Evolutionary conservation across 2,888 invertebrate species (phyloP).

Genomic region (Xestia rhomboidea): DNA sequence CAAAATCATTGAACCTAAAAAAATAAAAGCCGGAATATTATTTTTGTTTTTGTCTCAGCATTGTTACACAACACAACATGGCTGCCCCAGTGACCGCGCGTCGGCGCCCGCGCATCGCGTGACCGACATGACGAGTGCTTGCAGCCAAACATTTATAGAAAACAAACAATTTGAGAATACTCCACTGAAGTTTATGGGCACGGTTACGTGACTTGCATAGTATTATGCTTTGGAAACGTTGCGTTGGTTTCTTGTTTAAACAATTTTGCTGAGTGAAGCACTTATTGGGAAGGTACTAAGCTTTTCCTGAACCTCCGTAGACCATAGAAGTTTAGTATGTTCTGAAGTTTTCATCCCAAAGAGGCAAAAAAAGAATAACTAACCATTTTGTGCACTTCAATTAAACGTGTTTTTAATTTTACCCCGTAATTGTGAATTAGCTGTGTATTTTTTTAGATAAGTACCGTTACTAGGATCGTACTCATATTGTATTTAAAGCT

Average conservation of each 20-base stretch:
- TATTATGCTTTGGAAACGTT: conserved; percentile 19
- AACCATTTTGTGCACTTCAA: neutral
- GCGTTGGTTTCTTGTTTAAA: conserved; percentile 29
- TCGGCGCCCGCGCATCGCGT: conserved; percentile 61
- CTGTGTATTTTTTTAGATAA: neutral
- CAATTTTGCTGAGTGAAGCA: conserved; percentile 1
- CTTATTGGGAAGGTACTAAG: neutral
- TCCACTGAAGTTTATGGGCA: conserved; percentile 38
- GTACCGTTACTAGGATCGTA: neutral
- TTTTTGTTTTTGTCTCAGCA: conserved; percentile 40
- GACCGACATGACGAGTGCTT: conserved; percentile 54
- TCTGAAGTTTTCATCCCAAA: neutral
- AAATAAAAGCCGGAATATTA: conserved; percentile 37
- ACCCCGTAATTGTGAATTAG: neutral
- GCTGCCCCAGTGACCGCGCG: conserved; percentile 64
- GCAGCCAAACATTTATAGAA: conserved; percentile 50
- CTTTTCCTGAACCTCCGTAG: neutral
- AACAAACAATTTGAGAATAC: conserved; percentile 55
- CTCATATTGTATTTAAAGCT: neutral
- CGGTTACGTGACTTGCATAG: conserved; percentile 40
- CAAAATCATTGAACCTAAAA: conserved; percentile 40
- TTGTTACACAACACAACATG: conserved; percentile 51
- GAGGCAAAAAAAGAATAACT: neutral
- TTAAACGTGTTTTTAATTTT: neutral
- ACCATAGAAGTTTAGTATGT: neutral